Evolutionary conservation across 2,797 vertebrate species (phyloP), one percentile per base, ranked within the genome.

Genomic region (Lutjanus campechanus): DNA sequence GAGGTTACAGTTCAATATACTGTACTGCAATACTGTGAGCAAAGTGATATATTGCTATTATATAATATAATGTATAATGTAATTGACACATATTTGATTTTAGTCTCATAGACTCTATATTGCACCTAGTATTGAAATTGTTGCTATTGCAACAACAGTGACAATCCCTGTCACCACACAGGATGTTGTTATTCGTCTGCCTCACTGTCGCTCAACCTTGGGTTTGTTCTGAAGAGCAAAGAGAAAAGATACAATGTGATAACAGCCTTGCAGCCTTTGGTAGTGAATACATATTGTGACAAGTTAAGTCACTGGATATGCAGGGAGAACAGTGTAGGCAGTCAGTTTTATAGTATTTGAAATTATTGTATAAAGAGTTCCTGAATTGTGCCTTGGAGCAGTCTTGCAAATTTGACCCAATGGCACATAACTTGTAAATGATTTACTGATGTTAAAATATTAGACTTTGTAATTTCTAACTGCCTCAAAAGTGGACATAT

Each of bases 141-240:
- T 3, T 3, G 11, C 11, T 40, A 55, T 54, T 16, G 56, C 44
- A 43, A 13, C 15, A 62, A 47, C 19, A 25, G 29, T 3, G 62
- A 71, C 53, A 49, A 50, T 41, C 44, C 65, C 51, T 36, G 19
- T 63, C 61, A 67, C 17, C 70, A 75, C 60, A 60, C 58, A 61
- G 40, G 51, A 68, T 55, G 60, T 15, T 64, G 58, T 71, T 17
- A 46, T 61, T 71, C 44, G 60, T 74, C 49, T 17, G 36, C 58
- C 36, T 69, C 11, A 1, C 60, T 66, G 56, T 65, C 11, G 5
- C 41, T 56, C 53, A 71, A 12, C 71, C 46, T 29, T 61, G 40
- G 43, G 50, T 62, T 77, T 72, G 54, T 77, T 78, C 64, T 68
- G 56, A 72, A 62, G 63, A 73, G 36, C 58, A 56, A 65, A 65